Evolutionary conservation across 2,888 invertebrate genomes (phyloP).

Genomic region (Chaetogeoica ovagalla): DNA sequence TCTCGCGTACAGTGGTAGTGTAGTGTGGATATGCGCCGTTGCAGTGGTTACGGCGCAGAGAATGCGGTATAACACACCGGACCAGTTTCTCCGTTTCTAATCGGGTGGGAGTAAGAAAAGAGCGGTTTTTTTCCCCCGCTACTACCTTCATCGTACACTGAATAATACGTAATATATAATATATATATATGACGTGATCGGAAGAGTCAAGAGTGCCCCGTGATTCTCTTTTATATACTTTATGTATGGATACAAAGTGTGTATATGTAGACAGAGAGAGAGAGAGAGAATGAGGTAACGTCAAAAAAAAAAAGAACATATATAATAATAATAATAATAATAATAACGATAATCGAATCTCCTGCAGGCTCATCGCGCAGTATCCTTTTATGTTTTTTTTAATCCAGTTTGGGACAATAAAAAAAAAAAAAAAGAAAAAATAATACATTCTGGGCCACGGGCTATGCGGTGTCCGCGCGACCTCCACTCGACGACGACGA

Average conservation of each 20-base stretch:
- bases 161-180: too few relatives aligned
- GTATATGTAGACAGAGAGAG: not conserved
- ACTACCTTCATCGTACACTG: too few relatives aligned
- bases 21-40: not conserved
- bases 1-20: not conserved
- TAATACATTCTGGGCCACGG: slow-evolving; percentile 39
- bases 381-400: slow-evolving; percentile 43
- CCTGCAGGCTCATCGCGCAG: slow-evolving; percentile 17
- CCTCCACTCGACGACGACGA: not conserved
- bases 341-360: slow-evolving; percentile 50
- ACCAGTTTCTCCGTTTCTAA: slow-evolving; percentile 47
- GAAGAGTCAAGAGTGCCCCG: slow-evolving; percentile 11
- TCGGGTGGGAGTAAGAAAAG: slow-evolving; percentile 46
- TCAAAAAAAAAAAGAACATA: not conserved
- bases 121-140: slow-evolving; percentile 10
- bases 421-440: slow-evolving; percentile 1
- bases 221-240: slow-evolving; percentile 21
- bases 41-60: not conserved
- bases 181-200: slow-evolving; percentile 3
- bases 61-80: slow-evolving; percentile 14
- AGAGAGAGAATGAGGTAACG: too few relatives aligned
- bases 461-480: slow-evolving; percentile 13
- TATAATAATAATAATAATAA: slow-evolving; percentile 3
- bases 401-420: slow-evolving; percentile 50
- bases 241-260: not conserved